Evolutionary conservation across 2,113 vertebrate genomes (phyloP), one percentile per base, ranked within the genome.

Genomic region (Isichthys henryi): DNA sequence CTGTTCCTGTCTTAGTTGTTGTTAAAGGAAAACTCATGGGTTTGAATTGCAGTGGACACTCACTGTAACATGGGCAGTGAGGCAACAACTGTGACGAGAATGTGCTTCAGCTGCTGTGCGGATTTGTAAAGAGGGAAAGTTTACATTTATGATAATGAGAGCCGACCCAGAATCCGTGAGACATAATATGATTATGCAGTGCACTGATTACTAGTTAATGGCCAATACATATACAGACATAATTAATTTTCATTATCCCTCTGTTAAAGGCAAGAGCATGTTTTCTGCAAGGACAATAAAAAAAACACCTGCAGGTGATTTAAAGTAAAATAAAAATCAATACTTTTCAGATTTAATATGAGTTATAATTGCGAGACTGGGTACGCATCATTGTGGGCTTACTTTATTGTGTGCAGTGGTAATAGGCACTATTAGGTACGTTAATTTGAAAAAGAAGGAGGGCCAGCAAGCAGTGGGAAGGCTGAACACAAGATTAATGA

Each of bases 341-440:
- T 89, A 49, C 17, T 58, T 89, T 85, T 31, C 53, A 66, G 31
- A 74, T 52, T 35, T 88, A 43, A 70, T 88, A 89, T 91, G 90
- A 90, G 89, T 90, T 89, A 90, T 90, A 84, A 90, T 62, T 49
- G 85, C 52, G 58, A 56, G 23, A 31, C 35, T 35, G 50, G 50
- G 21, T 87, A 35, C 7, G 15, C 45, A 27, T 11, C 49, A 50
- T 13, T 15, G 49, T 87, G 49, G n/a, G 21, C 27, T 17, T 21
- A n/a, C 89, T 89, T 90, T 77, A 88, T 92, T 92, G 39, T 70
- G 86, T 48, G 91, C 92, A 88, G 91, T 92, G 90, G 82, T 62
- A 90, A 91, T 70, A 91, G 49, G 89, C 90, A 91, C 92, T 90
- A 92, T 91, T 74, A 89, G 90, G 90, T 48, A 90, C 86, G 66